phyloP scores from a whole-genome alignment of 1,140 invertebrate genomes.

The Macrobrachium rosenbergii region DNA sequence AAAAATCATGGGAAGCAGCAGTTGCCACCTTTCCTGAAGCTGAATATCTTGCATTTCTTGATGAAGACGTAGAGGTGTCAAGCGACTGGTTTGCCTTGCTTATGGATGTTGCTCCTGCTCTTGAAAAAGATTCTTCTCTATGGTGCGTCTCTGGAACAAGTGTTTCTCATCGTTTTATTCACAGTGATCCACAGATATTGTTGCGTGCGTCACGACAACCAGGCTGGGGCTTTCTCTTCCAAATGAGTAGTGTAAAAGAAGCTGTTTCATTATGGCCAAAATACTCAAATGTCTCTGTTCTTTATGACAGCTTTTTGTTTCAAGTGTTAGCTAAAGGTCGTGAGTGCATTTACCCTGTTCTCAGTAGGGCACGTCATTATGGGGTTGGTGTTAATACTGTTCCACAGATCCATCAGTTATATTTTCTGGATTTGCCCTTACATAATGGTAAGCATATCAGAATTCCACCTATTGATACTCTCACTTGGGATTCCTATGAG shows the following conservation, averaged over 20 bases:
- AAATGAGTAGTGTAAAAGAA: conserved; percentile 11
- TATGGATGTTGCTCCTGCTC: conserved; percentile 43
- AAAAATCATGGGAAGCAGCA: conserved; percentile 30
- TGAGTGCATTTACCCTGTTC: conserved; percentile 55
- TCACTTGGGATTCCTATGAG: conserved; percentile 32
- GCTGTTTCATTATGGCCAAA: conserved; percentile 29
- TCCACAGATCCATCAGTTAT: conserved; percentile 55
- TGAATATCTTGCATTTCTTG: conserved; percentile 58
- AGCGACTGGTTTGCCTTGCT: conserved; percentile 52
- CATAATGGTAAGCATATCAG: conserved; percentile 29
- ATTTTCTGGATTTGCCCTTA: conserved; percentile 45
- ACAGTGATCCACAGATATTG: conserved; percentile 28
- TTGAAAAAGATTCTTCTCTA: conserved; percentile 44
- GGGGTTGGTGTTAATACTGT: conserved; percentile 59
- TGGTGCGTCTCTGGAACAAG: conserved; percentile 54
- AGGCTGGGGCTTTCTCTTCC: conserved; percentile 58
- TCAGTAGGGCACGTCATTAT: conserved; percentile 51
- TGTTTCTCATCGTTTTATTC: conserved; percentile 5
- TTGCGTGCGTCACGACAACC: conserved; percentile 43
- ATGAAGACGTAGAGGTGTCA: conserved; percentile 62
- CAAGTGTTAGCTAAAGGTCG: conserved; percentile 26
- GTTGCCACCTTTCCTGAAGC: conserved; percentile 23
- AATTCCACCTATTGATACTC: conserved; percentile 24
- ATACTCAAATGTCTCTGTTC: neutral
- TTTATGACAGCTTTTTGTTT: conserved; percentile 58